A percentile compares a stretch with the other conserved stretches of the same genome.
phyloP scores from a whole-genome alignment of 2,888 invertebrate species.

The Archips xylosteana region DNA sequence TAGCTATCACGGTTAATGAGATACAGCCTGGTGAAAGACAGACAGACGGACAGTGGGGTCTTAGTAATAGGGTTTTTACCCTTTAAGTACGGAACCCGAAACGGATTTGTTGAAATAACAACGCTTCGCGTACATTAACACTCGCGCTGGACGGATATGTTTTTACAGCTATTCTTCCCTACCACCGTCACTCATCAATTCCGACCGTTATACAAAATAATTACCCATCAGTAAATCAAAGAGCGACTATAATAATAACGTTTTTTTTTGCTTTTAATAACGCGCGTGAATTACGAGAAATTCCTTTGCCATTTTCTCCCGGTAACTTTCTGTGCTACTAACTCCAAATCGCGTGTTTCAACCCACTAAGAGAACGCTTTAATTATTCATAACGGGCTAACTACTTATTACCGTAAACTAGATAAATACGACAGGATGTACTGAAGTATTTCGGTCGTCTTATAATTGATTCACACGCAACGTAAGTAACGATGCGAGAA shows the following conservation, averaged over 20 bases:
- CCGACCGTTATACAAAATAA: not conserved
- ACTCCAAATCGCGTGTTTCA: constrained; percentile 21
- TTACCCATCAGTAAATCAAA: not conserved
- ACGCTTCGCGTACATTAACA: too few species aligned
- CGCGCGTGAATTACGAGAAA: not conserved
- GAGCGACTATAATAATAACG: not conserved
- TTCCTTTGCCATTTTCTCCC: constrained; percentile 2
- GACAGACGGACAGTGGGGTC: too few species aligned
- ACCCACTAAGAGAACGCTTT: constrained; percentile 23
- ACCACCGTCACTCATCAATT: not conserved
- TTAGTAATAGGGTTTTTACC: too few species aligned
- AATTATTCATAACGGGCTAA: constrained; percentile 30
- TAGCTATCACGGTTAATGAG: too few species aligned
- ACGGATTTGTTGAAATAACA: too few species aligned
- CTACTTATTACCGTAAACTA: constrained; percentile 32
- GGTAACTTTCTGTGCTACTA: constrained; percentile 28
- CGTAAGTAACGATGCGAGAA: not conserved
- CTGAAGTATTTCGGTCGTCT: constrained; percentile 30
- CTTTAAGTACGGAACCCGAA: too few species aligned
- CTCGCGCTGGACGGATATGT: too few species aligned
- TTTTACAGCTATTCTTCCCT: too few species aligned
- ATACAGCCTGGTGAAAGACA: too few species aligned
- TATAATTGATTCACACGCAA: constrained; percentile 21
- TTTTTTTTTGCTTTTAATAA: not conserved
- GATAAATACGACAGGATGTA: constrained; percentile 38